Conservation (phyloP, 2,888 invertebrate genomes). For the Sarcophaga rosellei region DNA sequence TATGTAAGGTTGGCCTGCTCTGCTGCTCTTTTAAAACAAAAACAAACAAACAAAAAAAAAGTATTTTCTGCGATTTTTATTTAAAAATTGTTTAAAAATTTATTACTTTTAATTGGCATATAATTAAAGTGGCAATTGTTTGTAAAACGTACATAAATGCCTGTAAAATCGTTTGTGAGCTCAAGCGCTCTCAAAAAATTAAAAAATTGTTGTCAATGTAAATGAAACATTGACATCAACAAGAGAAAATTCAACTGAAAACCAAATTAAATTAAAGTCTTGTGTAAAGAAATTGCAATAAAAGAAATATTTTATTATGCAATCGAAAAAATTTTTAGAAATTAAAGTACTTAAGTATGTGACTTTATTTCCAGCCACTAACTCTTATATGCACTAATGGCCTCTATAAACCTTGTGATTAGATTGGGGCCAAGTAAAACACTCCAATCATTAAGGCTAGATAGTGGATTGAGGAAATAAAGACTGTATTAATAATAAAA, state of each 20-base stretch:
- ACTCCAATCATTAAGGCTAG: no score
- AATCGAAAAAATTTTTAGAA: not conserved
- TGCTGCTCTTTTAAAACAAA: not conserved
- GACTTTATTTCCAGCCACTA: no score
- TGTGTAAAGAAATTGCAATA: slow-evolving; percentile 3
- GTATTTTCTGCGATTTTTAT: slow-evolving; percentile 6
- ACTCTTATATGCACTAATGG: no score
- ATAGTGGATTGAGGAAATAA: no score
- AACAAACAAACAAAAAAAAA: no score
- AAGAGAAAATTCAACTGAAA: not conserved
- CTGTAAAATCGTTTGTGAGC: slow-evolving; percentile 6
- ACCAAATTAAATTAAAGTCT: not conserved
- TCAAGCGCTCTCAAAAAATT: slow-evolving; percentile 1
- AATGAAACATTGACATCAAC: slow-evolving; percentile 14
- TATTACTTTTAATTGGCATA: slow-evolving; percentile 49
- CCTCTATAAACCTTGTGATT: no score
- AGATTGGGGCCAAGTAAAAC: no score
- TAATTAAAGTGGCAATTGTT: slow-evolving; percentile 39
- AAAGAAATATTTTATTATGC: not conserved
- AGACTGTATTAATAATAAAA: no score
- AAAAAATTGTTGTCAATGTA: slow-evolving; percentile 2
- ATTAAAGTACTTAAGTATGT: not conserved
- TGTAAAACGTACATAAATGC: slow-evolving; percentile 33
- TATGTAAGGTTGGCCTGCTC: slow-evolving; percentile 7
- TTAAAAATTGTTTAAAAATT: slow-evolving; percentile 14